Conservation (phyloP, 1,140 invertebrate genomes). For the Heliconius himera region DNA sequence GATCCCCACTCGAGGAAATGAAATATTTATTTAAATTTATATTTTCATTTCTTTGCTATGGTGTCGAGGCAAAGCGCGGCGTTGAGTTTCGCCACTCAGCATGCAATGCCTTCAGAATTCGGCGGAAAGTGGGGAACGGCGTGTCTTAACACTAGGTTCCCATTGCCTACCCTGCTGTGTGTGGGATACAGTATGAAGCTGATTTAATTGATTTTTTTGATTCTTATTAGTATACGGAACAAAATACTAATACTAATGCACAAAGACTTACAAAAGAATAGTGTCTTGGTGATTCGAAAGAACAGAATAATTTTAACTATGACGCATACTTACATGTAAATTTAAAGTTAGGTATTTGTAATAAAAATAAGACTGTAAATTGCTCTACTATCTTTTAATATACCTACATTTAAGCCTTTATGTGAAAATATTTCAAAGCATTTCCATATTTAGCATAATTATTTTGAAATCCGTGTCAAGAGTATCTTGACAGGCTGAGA, state of each 20-base stretch:
- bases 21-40: too few species aligned
- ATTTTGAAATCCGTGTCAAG: conserved; percentile 10
- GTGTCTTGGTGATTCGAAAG: neutral
- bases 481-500: conserved; percentile 8
- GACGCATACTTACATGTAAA: neutral
- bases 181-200: too few species aligned
- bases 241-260: neutral
- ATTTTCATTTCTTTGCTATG: too few species aligned
- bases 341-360: neutral
- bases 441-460: conserved; percentile 14
- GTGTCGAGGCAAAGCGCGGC: too few species aligned
- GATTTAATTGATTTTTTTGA: too few species aligned
- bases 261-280: neutral
- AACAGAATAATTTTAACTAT: neutral
- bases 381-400: neutral
- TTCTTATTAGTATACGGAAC: neutral
- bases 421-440: conserved; percentile 10
- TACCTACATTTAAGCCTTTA: neutral
- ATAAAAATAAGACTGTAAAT: neutral
- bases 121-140: too few species aligned
- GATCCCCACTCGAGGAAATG: too few species aligned
- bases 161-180: too few species aligned
- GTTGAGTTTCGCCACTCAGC: too few species aligned
- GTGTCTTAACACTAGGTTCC: too few species aligned
- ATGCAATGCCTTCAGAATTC: too few species aligned